Percentiles rank a stretch among this genome's conserved stretches.
These are phyloP conservation scores for Ophthalmolycus amberensis DNA, from an alignment of 2,113 vertebrate species.

Conservation along the genomic window DNA sequence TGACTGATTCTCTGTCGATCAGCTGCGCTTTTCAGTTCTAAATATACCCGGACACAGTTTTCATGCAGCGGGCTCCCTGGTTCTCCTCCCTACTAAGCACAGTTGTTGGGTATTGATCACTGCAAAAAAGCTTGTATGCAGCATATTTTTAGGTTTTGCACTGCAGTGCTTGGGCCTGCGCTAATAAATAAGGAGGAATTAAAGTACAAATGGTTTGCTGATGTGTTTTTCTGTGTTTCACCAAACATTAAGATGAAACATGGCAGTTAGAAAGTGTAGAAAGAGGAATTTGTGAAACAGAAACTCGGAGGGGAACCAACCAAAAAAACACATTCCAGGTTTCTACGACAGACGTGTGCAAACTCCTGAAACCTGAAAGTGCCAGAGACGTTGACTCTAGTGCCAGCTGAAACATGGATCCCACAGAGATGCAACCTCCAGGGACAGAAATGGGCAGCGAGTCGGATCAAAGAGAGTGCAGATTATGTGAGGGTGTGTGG, in stretches of 20 bases:
- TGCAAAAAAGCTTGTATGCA: constrained; percentile 26
- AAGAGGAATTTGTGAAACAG: background rate
- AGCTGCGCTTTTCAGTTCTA: background rate
- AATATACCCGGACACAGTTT: constrained; percentile 5
- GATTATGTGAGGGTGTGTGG: constrained; percentile 47
- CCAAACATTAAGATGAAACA: background rate
- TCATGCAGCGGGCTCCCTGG: constrained; percentile 34
- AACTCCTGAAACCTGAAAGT: constrained; percentile 28
- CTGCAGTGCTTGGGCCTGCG: constrained; percentile 37
- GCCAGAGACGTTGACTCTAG: constrained; percentile 24
- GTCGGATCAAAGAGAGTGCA: constrained; percentile 46
- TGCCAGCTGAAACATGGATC: constrained; percentile 46
- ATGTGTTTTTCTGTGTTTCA: background rate
- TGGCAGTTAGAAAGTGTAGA: background rate
- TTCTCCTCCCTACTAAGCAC: constrained; percentile 47
- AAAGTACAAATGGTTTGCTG: constrained; percentile 27
- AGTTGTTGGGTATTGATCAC: constrained; percentile 29
- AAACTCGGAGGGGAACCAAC: background rate
- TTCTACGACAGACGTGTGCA: constrained; percentile 9
- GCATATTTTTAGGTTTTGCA: constrained; percentile 51
- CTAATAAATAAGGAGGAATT: constrained; percentile 40
- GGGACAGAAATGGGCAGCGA: constrained; percentile 45
- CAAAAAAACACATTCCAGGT: background rate
- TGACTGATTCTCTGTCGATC: background rate
- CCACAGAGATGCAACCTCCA: constrained; percentile 47